Evolutionary conservation across 2,113 vertebrate species (phyloP), one percentile per base, ranked within the genome.

Genomic region (Calyptommatus sinebrachiatus): DNA sequence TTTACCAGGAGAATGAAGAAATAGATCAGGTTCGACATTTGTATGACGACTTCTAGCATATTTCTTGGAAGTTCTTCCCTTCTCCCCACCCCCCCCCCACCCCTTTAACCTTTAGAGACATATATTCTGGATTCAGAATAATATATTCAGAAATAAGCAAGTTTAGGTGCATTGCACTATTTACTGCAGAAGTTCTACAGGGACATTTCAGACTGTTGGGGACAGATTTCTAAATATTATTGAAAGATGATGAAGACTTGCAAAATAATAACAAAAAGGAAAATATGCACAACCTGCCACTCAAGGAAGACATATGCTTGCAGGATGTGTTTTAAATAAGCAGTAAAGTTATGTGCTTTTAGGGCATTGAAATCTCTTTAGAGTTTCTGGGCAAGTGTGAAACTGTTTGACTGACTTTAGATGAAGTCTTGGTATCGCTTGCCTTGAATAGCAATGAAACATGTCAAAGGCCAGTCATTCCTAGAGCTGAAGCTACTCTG

Each of bases 91-190:
- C 24, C 20, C 78, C 1, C 12, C 80, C 85, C 84, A 72, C n/a
- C 14, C n/a, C 24, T 7, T 82, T 76, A 61, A 84, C 70, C 84
- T 88, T 84, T 21, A 77, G 87, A 78, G 78, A 80, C 14, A 57
- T 57, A 14, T 80, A 68, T 79, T 80, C 89, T 84, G 76, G 60
- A 90, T 88, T 92, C 88, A 83, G 68, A 63, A 83, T 81, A 82
- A 90, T 79, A 62, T 86, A 82, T 86, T 91, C 88, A 83, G 88
- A 72, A 87, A 88, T 16, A 84, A 87, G 77, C 73, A 84, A 28
- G n/a, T 14, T 16, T 74, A 87, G 91, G 91, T n/a, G 28, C 22
- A 79, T 16, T 24, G 77, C 76, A 74, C 21, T 50, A 61, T 81
- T 11, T 1, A 11, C 48, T 63, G 73, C 87, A 79, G 21, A 41